phyloP scores from a whole-genome alignment of 2,888 invertebrate species.

The Macaria notata region DNA sequence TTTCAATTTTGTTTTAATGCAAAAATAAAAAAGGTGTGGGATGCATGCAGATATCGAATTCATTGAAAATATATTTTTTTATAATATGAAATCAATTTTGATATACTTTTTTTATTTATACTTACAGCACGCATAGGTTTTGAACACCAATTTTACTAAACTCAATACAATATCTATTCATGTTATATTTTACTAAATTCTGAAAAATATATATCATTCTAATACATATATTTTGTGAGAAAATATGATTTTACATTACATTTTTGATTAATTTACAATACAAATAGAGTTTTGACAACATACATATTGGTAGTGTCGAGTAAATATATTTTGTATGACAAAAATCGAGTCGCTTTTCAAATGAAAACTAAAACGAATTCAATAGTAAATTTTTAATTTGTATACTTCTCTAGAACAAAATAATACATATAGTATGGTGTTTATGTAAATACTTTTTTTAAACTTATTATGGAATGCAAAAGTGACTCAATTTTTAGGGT shows the following conservation, averaged over 20 bases:
- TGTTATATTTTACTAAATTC: conserved; percentile 55
- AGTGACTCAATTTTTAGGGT: conserved; percentile 11
- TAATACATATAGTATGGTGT: no score
- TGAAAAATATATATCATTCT: conserved; percentile 62
- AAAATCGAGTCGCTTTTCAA: conserved; percentile 21
- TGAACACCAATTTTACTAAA: conserved; percentile 76
- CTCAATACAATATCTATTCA: conserved; percentile 58
- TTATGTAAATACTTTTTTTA: background rate
- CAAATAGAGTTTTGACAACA: conserved; percentile 45
- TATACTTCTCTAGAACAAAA: background rate
- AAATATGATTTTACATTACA: conserved; percentile 61
- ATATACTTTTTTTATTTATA: conserved; percentile 53
- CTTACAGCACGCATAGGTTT: conserved; percentile 62
- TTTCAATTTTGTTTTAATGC: background rate
- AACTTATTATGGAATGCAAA: background rate
- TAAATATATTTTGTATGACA: conserved; percentile 39
- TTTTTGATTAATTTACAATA: conserved; percentile 53
- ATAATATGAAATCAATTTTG: conserved; percentile 47
- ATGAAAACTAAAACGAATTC: background rate
- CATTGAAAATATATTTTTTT: conserved; percentile 35
- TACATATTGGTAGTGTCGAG: conserved; percentile 37
- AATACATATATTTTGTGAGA: conserved; percentile 44
- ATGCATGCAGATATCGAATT: conserved; percentile 30
- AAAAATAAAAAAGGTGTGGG: conserved; percentile 14
- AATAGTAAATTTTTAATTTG: background rate